Evolutionary conservation across 2,888 invertebrate genomes (phyloP).

Genomic region (Timandra comae): DNA sequence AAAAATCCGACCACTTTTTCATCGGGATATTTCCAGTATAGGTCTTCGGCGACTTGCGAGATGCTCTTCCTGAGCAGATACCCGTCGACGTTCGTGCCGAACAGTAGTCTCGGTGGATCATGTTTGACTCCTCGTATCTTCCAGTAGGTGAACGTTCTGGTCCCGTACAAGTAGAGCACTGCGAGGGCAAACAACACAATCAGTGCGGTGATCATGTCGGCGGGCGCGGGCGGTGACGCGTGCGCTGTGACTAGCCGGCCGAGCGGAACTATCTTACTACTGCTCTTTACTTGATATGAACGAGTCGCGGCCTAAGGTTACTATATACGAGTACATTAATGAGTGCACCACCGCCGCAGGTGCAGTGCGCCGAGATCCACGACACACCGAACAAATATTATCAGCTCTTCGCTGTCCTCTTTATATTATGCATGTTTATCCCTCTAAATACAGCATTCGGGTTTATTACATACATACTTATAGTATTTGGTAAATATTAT

Average conservation of each 20-base stretch:
- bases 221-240: conserved; percentile 3
- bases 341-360: conserved; percentile 1
- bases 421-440: too few species aligned
- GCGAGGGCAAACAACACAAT: conserved; percentile 17
- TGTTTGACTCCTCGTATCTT: conserved; percentile 37
- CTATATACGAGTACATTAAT: too few species aligned
- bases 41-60: conserved; percentile 32
- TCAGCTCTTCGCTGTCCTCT: conserved; percentile 11
- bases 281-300: background rate
- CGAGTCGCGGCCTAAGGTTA: background rate
- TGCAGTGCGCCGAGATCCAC: conserved; percentile 4
- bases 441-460: too few species aligned
- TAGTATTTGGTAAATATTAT: too few species aligned
- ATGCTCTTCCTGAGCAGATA: conserved; percentile 32
- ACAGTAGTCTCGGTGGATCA: conserved; percentile 34
- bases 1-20: conserved; percentile 46
- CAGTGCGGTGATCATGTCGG: conserved; percentile 14
- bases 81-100: conserved; percentile 32
- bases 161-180: conserved; percentile 38
- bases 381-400: too few species aligned
- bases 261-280: background rate
- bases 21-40: conserved; percentile 42
- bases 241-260: background rate
- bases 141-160: conserved; percentile 43
- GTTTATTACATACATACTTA: too few species aligned